Percentiles rank a stretch among this genome's conserved stretches.
These are phyloP conservation scores for Melanargia galathea DNA, from an alignment of 2,888 invertebrate species.

Conservation along the genomic window DNA sequence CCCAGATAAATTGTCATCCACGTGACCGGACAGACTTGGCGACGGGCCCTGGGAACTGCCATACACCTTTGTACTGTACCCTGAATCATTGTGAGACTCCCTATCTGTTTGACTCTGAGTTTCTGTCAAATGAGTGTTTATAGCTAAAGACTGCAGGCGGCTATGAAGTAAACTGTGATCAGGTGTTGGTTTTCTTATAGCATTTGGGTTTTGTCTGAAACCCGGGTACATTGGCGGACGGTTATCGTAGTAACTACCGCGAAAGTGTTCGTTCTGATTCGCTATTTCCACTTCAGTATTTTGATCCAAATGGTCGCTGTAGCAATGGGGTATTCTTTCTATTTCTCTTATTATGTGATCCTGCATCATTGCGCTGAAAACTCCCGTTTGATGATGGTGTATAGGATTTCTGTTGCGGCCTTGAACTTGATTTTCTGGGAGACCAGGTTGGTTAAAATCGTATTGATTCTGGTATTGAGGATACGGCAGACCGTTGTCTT, in stretches of 20 bases:
- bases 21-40: slow-evolving; percentile 86
- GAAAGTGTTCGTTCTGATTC: slow-evolving; percentile 72
- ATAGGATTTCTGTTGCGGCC: slow-evolving; percentile 71
- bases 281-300: slow-evolving; percentile 77
- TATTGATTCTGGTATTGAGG: slow-evolving; percentile 61
- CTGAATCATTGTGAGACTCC: slow-evolving; percentile 91
- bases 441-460: slow-evolving; percentile 63
- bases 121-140: slow-evolving; percentile 76
- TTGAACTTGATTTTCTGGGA: slow-evolving; percentile 61
- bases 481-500: slow-evolving; percentile 57
- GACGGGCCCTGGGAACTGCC: slow-evolving; percentile 90
- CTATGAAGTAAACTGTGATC: slow-evolving; percentile 75
- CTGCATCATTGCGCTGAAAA: slow-evolving; percentile 80
- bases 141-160: slow-evolving; percentile 73
- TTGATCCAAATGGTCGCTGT: slow-evolving; percentile 73
- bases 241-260: slow-evolving; percentile 68
- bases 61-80: slow-evolving; percentile 91
- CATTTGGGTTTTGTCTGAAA: slow-evolving; percentile 51
- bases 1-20: slow-evolving; percentile 72
- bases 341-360: slow-evolving; percentile 78
- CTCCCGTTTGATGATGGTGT: slow-evolving; percentile 71
- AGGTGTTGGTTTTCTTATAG: slow-evolving; percentile 62
- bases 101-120: slow-evolving; percentile 80
- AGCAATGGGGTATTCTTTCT: slow-evolving; percentile 77
- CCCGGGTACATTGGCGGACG: slow-evolving; percentile 62